Evolutionary conservation across 2,797 vertebrate species (phyloP).

Genomic region (Characodon lateralis): DNA sequence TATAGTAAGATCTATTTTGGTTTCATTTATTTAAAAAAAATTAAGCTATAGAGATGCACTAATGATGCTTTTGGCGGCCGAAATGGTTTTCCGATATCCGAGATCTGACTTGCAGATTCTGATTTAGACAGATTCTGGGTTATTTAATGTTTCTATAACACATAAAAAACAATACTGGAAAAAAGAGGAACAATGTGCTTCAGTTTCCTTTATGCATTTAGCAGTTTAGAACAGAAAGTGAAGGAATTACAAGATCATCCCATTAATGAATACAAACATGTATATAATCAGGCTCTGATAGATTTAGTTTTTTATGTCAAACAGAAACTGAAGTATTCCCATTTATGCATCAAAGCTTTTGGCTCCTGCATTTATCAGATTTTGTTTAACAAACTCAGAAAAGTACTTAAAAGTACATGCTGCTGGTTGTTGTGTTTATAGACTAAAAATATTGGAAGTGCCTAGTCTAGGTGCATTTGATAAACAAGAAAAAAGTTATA

Average conservation of each 20-base stretch:
- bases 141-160: background rate
- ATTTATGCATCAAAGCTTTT: background rate
- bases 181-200: background rate
- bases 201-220: background rate
- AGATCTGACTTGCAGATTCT: background rate
- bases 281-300: background rate
- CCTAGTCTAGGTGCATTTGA: background rate
- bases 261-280: background rate
- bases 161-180: background rate
- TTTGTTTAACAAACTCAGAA: background rate
- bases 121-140: background rate
- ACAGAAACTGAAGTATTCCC: background rate
- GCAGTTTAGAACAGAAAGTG: background rate
- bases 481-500: background rate
- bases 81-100: background rate
- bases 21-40: constrained; percentile 2
- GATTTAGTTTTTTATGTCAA: background rate
- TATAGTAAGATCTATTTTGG: constrained; percentile 36
- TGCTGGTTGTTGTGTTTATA: background rate
- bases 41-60: background rate
- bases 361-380: background rate
- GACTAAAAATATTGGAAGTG: background rate
- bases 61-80: background rate
- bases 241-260: background rate
- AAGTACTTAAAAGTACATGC: background rate